A percentile compares a stretch with the other conserved stretches of the same genome.
phyloP scores from a whole-genome alignment of 2,888 invertebrate species.

The Euplexia lucipara region DNA sequence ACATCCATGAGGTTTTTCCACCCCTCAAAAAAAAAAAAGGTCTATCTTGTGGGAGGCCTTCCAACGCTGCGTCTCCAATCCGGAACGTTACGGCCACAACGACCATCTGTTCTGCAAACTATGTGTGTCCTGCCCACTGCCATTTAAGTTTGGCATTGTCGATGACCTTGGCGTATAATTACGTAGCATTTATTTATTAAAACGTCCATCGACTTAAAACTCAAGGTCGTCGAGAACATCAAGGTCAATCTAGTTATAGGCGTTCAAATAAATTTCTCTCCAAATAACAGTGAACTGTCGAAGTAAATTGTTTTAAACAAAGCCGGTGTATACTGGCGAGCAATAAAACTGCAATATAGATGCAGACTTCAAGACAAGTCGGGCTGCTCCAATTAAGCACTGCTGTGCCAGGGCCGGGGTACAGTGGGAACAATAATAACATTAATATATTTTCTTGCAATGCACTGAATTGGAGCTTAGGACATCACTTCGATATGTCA shows the following conservation, averaged over 20 bases:
- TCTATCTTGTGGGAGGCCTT: no score
- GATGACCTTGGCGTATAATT: not conserved
- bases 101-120: no score
- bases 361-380: conserved; percentile 60
- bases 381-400: conserved; percentile 62
- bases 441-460: not conserved
- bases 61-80: no score
- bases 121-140: no score
- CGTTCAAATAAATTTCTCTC: conserved; percentile 18
- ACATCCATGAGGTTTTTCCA: no score
- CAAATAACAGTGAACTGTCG: conserved; percentile 13
- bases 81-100: no score
- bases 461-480: not conserved
- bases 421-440: conserved; percentile 20
- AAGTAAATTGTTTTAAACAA: conserved; percentile 36
- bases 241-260: not conserved
- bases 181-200: conserved; percentile 7
- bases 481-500: no score
- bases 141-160: no score
- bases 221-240: not conserved
- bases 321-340: conserved; percentile 24
- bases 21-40: no score
- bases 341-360: conserved; percentile 64
- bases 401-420: conserved; percentile 25
- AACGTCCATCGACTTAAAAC: not conserved